Evolutionary conservation across 2,888 invertebrate genomes (phyloP), one percentile per base, ranked within the genome.

Genomic region (Amorpha juglandis): DNA sequence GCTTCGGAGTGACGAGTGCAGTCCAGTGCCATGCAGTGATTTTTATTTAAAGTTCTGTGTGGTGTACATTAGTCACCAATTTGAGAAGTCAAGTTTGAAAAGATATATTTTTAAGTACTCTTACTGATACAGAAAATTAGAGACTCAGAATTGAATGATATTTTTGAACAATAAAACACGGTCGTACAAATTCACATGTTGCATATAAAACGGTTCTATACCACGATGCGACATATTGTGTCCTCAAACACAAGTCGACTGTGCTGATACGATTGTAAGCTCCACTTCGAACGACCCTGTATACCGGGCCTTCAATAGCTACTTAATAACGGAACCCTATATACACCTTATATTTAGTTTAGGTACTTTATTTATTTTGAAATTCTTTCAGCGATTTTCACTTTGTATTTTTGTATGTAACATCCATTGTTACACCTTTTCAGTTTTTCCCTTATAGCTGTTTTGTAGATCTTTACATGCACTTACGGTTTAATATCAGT

Each of bases 241-340:
- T 65, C 63, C 68, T 53, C 66, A 53, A 67, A 58, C 42, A 73
- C 68, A 63, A 66, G 35, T 66, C 53, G 27, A 51, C 66, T 71
- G 67, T 70, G 66, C 50, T 68, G 68, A 76, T 75, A 67, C 65
- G 42, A 74, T 70, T 72, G 73, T 73, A 74, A 78, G 70, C 69
- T 63, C 35, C 64, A 70, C 71, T 75, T 71, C 63, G 65, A 71
- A 19, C 58, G 52, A 19, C 55, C 38, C 38, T 58, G 58, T 12
- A 58, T 21, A 53, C 53, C 33, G 8, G 6, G 53, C 58, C 38
- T 58, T 58, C 42, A 63, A 52, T 52, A n/a, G 12, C 63, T 51
- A 50, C 63, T 63, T 63, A 63, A 50, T 38, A 50, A 63, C 38
- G 38, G 19, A 42, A 42, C 42, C 58, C 19, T 42, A 42, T 58